phyloP scores from a whole-genome alignment of 2,888 invertebrate genomes.

The Gisinianus flammeolus region DNA sequence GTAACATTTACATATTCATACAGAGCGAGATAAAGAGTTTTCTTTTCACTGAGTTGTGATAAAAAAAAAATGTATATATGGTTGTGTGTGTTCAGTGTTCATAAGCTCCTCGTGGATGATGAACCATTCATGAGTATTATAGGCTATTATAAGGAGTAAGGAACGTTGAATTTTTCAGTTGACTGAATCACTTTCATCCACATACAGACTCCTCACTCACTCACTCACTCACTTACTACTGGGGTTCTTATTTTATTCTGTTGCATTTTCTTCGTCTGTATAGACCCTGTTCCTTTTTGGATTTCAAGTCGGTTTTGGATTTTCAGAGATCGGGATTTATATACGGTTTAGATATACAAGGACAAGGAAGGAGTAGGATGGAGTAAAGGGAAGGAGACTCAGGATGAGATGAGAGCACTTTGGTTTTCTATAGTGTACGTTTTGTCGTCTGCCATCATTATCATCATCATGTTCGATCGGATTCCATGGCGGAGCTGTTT shows the following conservation, averaged over 20 bases:
- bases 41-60: too few species aligned
- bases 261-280: not conserved
- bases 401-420: not conserved
- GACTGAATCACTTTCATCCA: constrained; percentile 30
- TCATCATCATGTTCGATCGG: too few species aligned
- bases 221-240: not conserved
- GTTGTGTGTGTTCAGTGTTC: not conserved
- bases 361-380: not conserved
- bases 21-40: too few species aligned
- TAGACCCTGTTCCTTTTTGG: not conserved
- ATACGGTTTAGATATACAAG: not conserved
- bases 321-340: not conserved
- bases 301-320: not conserved
- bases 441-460: too few species aligned
- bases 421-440: too few species aligned
- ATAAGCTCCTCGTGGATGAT: not conserved
- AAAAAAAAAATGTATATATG: too few species aligned
- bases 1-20: too few species aligned
- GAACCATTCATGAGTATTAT: constrained; percentile 14
- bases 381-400: not conserved
- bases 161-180: constrained; percentile 35
- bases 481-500: constrained; percentile 15
- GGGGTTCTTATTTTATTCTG: too few species aligned
- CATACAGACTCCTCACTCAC: not conserved
- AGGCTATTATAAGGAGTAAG: constrained; percentile 22